Conservation (phyloP, 2,888 invertebrate genomes). For the Nebria salina region DNA sequence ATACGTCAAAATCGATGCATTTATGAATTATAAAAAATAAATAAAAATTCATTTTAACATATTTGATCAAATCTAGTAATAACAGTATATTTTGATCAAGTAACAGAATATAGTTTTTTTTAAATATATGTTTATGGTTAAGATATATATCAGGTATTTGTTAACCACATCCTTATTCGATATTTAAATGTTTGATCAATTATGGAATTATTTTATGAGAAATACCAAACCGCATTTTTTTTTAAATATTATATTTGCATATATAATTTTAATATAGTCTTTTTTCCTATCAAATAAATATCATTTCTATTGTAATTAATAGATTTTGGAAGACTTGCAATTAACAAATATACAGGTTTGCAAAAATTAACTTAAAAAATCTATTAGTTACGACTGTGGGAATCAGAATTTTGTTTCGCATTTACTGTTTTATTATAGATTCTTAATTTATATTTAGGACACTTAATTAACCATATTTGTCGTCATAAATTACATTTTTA, state of each 20-base stretch:
- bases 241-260: too few species aligned
- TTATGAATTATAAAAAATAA: not conserved
- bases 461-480: not conserved
- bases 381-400: not conserved
- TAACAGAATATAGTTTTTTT: not conserved
- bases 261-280: too few species aligned
- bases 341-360: not conserved
- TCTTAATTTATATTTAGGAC: not conserved
- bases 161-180: constrained; percentile 2
- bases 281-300: too few species aligned
- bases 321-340: not conserved
- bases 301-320: too few species aligned
- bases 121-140: not conserved
- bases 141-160: not conserved
- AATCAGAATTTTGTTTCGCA: not conserved
- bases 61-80: not conserved
- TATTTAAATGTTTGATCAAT: constrained; percentile 3
- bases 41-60: not conserved
- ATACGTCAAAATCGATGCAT: constrained; percentile 24
- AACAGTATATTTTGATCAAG: not conserved
- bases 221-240: not conserved
- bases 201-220: not conserved
- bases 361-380: not conserved
- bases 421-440: not conserved
- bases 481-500: not conserved